Evolutionary conservation across 2,888 invertebrate species (phyloP), one percentile per base, ranked within the genome.

Genomic region (Pinctada fucata): DNA sequence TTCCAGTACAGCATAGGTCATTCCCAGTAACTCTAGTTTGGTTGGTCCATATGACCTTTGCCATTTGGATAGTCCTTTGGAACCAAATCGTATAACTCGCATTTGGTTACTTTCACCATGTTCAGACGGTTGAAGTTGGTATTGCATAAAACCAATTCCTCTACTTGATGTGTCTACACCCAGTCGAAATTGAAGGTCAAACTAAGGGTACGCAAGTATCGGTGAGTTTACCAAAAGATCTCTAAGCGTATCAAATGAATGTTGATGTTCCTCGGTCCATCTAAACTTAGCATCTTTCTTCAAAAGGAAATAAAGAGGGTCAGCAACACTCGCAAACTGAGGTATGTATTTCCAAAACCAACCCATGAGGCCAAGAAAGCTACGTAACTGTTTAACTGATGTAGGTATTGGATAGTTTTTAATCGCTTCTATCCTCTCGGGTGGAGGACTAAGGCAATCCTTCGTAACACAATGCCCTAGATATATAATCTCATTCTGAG

Each of bases 111-210:
- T n/a, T 2, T 68, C 16, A 8, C 8, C 47, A 49, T 64, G 10
- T n/a, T 68, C 77, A 65, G 79, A 67, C 16, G 64, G 69, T 52
- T 81, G 79, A 45, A 79, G 58, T 47, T 83, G 83, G 51, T 83
- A 82, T 2, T 82, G 64, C 82, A 85, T 83, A 49, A 77, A 85
- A 2, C 82, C 83, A 51, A 82, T 82, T 2, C 85, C 85, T 31
- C 77, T n/a, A 16, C 58, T 65, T n/a, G 65, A 65, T 16, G 65
- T 65, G 65, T 65, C 13, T 3, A 65, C 13, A 10, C 16, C 4
- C 31, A 83, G 58, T 1, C 80, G 64, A 52, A 83, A 83, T 31
- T 73, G 63, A 3, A 76, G 47, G 52, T 85, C 80, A 68, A 73
- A 85, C 1, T 67, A n/a, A 5, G 83, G 85, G 69, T 81, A 83